Evolutionary conservation across 2,797 vertebrate genomes (phyloP).

Genomic region (Gymnoscopelus microlampas): DNA sequence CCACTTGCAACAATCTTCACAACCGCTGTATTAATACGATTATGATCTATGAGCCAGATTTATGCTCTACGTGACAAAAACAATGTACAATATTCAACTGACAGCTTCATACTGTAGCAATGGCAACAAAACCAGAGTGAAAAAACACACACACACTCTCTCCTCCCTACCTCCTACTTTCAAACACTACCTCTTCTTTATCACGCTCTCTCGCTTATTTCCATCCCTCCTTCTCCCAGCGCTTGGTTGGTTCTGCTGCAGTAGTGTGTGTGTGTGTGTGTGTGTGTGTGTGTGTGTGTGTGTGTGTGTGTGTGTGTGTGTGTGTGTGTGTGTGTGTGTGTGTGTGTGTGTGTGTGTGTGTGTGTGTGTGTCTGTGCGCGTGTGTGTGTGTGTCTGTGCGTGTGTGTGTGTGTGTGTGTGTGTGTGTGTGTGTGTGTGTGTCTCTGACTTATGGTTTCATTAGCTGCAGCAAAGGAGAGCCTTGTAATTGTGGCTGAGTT

Average conservation of each 20-base stretch:
- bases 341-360: conserved; percentile 48
- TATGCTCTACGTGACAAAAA: too few species aligned
- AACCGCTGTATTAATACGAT: too few species aligned
- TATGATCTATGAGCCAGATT: too few species aligned
- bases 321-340: conserved; percentile 24
- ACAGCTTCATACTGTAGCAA: neutral
- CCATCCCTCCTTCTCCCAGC: conserved; percentile 40
- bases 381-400: conserved; percentile 7
- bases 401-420: conserved; percentile 25
- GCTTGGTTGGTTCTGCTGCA: conserved; percentile 67
- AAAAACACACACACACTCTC: conserved; percentile 10
- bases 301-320: conserved; percentile 25
- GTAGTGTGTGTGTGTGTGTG: conserved; percentile 45
- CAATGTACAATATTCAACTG: too few species aligned
- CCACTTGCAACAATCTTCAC: too few species aligned
- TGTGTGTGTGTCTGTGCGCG: conserved; percentile 10
- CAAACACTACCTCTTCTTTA: conserved; percentile 20
- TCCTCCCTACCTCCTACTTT: conserved; percentile 1
- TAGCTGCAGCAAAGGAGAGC: conserved; percentile 72
- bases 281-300: neutral
- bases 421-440: conserved; percentile 38
- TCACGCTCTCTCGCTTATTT: conserved; percentile 33
- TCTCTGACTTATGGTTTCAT: conserved; percentile 77
- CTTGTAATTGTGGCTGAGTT: conserved; percentile 78
- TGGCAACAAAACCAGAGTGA: too few species aligned